Percentiles rank a stretch among this genome's conserved stretches.
phyloP scores from a whole-genome alignment of 2,888 invertebrate species.

The Spisula solida region DNA sequence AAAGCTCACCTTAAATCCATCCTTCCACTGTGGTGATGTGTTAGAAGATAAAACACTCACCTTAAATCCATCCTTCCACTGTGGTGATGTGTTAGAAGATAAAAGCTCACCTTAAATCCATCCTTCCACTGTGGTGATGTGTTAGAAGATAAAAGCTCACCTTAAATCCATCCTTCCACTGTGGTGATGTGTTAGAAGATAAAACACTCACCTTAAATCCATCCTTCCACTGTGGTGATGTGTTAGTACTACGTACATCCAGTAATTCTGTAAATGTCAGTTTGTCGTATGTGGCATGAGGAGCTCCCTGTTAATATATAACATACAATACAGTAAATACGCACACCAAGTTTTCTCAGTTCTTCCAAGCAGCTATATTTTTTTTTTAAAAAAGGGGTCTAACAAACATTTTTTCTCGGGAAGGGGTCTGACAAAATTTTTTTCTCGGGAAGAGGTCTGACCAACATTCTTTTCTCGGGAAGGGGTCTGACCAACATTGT shows the following conservation, averaged over 20 bases:
- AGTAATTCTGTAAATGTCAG: constrained; percentile 83
- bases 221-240: constrained; percentile 85
- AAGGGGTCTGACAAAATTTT: too few species aligned
- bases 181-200: constrained; percentile 81
- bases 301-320: constrained; percentile 81
- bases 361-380: too few species aligned
- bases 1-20: background rate
- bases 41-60: constrained; percentile 72
- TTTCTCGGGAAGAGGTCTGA: too few species aligned
- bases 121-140: constrained; percentile 85
- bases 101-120: constrained; percentile 83
- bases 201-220: constrained; percentile 83
- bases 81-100: constrained; percentile 81
- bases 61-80: constrained; percentile 86
- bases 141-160: background rate
- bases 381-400: too few species aligned
- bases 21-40: too few species aligned
- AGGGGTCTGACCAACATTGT: too few species aligned
- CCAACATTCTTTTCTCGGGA: background rate
- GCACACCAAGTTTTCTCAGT: too few species aligned
- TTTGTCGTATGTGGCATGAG: constrained; percentile 85
- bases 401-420: too few species aligned
- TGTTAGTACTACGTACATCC: constrained; percentile 82
- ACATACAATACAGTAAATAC: background rate
- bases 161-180: constrained; percentile 83